A percentile compares a stretch with the other conserved stretches of the same genome.
Evolutionary conservation across 1,140 invertebrate species (phyloP).

Genomic region (Formica selysi): DNA sequence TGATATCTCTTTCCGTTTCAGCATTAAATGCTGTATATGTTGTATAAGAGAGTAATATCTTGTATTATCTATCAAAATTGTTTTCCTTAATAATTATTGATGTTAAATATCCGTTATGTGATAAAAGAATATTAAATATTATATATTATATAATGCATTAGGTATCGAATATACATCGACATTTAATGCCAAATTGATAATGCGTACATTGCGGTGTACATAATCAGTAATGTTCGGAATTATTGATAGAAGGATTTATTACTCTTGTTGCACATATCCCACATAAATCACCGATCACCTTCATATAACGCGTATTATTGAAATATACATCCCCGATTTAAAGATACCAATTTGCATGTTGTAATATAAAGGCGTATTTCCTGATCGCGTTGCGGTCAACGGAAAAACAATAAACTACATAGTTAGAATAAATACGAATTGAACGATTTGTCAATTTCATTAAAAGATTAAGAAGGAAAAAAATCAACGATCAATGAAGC

Average conservation of each 20-base stretch:
- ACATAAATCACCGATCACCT: constrained; percentile 18
- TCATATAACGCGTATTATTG: not conserved
- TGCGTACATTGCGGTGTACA: constrained; percentile 17
- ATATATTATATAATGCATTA: not conserved
- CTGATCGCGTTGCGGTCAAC: not conserved
- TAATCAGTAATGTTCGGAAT: constrained; percentile 45
- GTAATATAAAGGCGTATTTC: not conserved
- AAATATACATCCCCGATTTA: constrained; percentile 4
- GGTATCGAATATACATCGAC: not conserved
- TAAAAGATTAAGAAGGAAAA: not conserved
- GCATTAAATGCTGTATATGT: not conserved
- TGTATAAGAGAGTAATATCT: not conserved
- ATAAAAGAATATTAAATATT: not conserved
- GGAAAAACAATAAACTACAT: not conserved
- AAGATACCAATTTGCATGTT: constrained; percentile 24
- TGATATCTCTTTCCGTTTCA: not conserved
- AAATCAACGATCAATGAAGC: not conserved
- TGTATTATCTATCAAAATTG: not conserved
- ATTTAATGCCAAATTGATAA: constrained; percentile 38
- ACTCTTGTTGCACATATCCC: not conserved
- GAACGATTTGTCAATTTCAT: not conserved
- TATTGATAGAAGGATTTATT: constrained; percentile 57
- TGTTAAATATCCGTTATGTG: not conserved
- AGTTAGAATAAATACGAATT: not conserved
- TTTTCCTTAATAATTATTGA: not conserved